Conservation (phyloP, 1,140 invertebrate genomes). For the Diprion similis region DNA sequence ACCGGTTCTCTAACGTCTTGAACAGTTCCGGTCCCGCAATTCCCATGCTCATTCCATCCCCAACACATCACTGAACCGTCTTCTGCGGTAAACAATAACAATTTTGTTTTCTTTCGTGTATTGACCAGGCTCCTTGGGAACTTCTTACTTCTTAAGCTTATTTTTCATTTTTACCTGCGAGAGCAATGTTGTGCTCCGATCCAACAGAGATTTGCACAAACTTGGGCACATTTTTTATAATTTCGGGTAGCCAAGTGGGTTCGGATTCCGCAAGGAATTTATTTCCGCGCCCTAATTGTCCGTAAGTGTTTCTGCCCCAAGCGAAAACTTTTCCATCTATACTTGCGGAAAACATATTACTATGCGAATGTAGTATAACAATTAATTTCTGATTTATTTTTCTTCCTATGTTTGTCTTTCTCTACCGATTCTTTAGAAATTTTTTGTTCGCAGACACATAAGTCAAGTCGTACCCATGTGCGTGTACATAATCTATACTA, state of each 20-base stretch:
- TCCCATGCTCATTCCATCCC: slow-evolving; percentile 93
- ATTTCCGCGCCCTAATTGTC: slow-evolving; percentile 67
- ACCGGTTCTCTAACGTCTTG: slow-evolving; percentile 65
- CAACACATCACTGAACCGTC: slow-evolving; percentile 73
- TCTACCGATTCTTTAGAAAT: too few relatives aligned
- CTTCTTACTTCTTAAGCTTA: neutral
- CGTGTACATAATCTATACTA: too few relatives aligned
- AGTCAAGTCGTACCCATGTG: too few relatives aligned
- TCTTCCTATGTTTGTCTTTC: too few relatives aligned
- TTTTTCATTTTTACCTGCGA: slow-evolving; percentile 51
- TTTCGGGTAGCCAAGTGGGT: slow-evolving; percentile 39
- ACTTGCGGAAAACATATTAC: neutral
- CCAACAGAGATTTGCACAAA: slow-evolving; percentile 71
- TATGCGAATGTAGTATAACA: neutral
- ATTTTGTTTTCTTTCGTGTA: neutral
- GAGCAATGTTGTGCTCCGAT: slow-evolving; percentile 78
- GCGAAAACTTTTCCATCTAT: slow-evolving; percentile 67
- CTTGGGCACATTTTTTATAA: slow-evolving; percentile 36
- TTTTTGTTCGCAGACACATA: too few relatives aligned
- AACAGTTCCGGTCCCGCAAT: slow-evolving; percentile 76
- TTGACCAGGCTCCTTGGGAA: neutral
- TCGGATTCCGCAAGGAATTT: slow-evolving; percentile 16
- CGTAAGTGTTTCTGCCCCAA: slow-evolving; percentile 85
- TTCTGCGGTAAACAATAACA: slow-evolving; percentile 56
- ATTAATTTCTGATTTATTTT: too few relatives aligned